Evolutionary conservation across 64 coral and sea anemone species (phyloP).

Genomic region (Porites australiensis): DNA sequence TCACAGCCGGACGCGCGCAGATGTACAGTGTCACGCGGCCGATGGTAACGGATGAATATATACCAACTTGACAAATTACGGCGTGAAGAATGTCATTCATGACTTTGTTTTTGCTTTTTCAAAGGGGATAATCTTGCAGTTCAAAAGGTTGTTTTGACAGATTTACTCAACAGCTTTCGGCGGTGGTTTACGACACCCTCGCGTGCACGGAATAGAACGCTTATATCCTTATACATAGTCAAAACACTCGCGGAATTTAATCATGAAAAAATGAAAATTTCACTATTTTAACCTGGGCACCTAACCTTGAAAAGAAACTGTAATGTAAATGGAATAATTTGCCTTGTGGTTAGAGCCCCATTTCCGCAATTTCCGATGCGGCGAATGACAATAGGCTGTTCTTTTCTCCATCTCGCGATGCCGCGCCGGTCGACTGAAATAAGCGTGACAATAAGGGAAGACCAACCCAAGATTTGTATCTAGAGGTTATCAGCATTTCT

Average conservation of each 20-base stretch:
- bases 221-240: no score
- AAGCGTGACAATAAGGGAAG: no score
- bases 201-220: no score
- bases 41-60: not conserved
- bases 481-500: no score
- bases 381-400: slow-evolving; percentile 3
- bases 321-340: no score
- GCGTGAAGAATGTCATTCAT: slow-evolving; percentile 35
- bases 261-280: no score
- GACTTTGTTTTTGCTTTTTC: not conserved
- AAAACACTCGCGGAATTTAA: no score
- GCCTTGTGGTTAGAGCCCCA: slow-evolving; percentile 3
- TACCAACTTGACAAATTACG: not conserved
- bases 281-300: no score
- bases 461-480: no score
- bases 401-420: not conserved
- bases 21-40: not conserved
- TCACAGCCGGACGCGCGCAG: not conserved
- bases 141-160: slow-evolving; percentile 7
- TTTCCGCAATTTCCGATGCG: slow-evolving; percentile 8
- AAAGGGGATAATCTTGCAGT: not conserved
- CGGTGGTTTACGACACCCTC: not conserved
- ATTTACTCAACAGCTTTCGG: not conserved
- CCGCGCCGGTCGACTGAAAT: not conserved
- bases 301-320: no score